phyloP scores from a whole-genome alignment of 2,113 vertebrate genomes.

The Pseudois nayaur region DNA sequence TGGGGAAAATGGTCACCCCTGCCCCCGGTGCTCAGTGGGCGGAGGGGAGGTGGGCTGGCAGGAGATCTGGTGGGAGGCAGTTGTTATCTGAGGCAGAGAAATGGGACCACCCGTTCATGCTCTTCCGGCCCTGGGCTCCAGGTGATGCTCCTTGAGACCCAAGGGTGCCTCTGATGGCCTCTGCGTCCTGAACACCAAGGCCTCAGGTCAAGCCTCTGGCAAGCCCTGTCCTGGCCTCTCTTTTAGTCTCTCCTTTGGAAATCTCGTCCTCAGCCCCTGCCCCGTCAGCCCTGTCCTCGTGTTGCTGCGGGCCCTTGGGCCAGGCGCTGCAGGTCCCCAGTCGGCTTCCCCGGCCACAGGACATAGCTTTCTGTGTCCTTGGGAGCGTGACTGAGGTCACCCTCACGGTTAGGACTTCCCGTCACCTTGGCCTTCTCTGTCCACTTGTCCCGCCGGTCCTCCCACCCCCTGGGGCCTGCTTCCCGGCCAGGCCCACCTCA shows the following conservation, averaged over 20 bases:
- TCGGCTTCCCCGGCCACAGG: accelerated
- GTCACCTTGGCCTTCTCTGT: too few species aligned
- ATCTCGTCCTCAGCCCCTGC: background rate
- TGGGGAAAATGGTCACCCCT: accelerated
- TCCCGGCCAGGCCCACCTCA: accelerated
- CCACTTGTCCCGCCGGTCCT: too few species aligned
- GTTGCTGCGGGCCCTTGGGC: background rate
- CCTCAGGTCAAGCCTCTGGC: background rate
- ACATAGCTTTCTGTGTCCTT: background rate
- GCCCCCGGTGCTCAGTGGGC: accelerated
- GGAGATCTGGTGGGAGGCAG: background rate
- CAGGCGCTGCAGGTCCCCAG: background rate
- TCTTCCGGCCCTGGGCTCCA: accelerated
- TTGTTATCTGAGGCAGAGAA: background rate
- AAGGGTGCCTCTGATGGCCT: background rate
- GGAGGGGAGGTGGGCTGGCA: accelerated
- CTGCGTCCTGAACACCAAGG: accelerated
- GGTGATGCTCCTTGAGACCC: background rate
- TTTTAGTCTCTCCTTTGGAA: background rate
- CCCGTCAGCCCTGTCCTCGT: accelerated
- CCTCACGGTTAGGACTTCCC: background rate
- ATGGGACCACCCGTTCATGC: accelerated
- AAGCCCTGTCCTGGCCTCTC: background rate
- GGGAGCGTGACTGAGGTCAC: too few species aligned
- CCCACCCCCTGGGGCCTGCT: background rate